Base-by-base conservation (phyloP, 2,888 invertebrate species). In the Heteropelma amictum region DNA sequence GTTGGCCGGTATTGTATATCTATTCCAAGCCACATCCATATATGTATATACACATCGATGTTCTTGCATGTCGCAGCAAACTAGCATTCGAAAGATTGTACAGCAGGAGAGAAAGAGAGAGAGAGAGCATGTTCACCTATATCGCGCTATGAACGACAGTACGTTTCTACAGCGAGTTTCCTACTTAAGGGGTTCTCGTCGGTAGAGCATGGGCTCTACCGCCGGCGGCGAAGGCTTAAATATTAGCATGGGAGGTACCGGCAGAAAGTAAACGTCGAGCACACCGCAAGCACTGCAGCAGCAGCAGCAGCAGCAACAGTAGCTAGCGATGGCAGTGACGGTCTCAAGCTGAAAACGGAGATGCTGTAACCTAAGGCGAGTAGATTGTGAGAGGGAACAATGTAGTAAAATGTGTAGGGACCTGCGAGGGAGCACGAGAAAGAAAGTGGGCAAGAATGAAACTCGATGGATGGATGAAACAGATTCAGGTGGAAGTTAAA, bases 401-500 rank as follows among this genome's bases (percentile, higher is more conserved):
- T 82, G 83, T 65, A 28, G 49, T 40, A 35, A n/a, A n/a, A n/a
- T 47, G 70, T 77, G 23, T 49, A 35, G 75, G 77, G 73, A 10
- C 1, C 10, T 8, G 38, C 8, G 51, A 23, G 58, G 21, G 51
- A 40, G 40, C 19, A 7, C 38, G 38, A 40, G 10, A 28, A 10
- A 28, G 35, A 53, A 17, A 38, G 10, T 7, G 8, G 51, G 63
- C 17, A n/a, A 42, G 3, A 30, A 7, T n/a, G 47, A 49, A 33
- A 54, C 53, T 64, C 49, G 35, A 38, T 80, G 73, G 81, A 79
- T 78, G 83, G 72, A n/a, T n/a, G n/a, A 80, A 82, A 84, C 84
- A 85, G 86, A 87, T 87, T 87, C 86, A 84, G 81, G 81, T 81
- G 81, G 83, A 87, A 87, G 86, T 86, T 82, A 86, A 87, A 86